phyloP scores from a whole-genome alignment of 2,888 invertebrate species.

The Alsophila aescularia region DNA sequence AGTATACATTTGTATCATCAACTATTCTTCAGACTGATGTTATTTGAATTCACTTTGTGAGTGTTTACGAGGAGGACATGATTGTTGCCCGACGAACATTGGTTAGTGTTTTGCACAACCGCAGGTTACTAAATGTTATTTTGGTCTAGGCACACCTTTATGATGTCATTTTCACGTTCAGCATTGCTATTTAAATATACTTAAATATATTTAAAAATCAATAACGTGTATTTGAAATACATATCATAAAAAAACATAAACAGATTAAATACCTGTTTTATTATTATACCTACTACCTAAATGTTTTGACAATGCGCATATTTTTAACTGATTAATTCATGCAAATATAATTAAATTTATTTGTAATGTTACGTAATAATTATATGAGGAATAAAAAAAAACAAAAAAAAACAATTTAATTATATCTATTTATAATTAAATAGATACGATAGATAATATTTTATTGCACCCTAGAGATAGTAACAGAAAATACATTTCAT shows the following conservation, averaged over 20 bases:
- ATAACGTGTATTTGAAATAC: neutral
- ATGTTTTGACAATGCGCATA: neutral
- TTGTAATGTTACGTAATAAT: no score
- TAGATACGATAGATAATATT: no score
- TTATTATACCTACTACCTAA: neutral
- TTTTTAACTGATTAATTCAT: neutral
- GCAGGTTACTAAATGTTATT: slow-evolving; percentile 47
- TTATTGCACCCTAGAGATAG: no score
- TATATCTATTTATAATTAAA: no score
- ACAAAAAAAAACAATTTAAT: no score
- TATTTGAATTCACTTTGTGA: slow-evolving; percentile 6
- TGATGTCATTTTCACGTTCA: slow-evolving; percentile 45
- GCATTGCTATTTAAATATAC: slow-evolving; percentile 33
- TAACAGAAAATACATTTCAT: no score
- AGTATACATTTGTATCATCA: slow-evolving; percentile 5
- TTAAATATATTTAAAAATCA: slow-evolving; percentile 24
- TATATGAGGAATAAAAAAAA: no score
- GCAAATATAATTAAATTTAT: neutral
- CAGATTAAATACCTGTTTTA: neutral
- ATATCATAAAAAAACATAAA: neutral
- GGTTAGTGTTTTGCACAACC: slow-evolving; percentile 52
- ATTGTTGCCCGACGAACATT: slow-evolving; percentile 49
- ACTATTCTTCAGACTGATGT: slow-evolving; percentile 9
- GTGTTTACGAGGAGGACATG: slow-evolving; percentile 18
- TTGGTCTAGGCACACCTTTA: slow-evolving; percentile 53